Conservation (phyloP, 2,113 vertebrate genomes). For the Megaleporinus macrocephalus region DNA sequence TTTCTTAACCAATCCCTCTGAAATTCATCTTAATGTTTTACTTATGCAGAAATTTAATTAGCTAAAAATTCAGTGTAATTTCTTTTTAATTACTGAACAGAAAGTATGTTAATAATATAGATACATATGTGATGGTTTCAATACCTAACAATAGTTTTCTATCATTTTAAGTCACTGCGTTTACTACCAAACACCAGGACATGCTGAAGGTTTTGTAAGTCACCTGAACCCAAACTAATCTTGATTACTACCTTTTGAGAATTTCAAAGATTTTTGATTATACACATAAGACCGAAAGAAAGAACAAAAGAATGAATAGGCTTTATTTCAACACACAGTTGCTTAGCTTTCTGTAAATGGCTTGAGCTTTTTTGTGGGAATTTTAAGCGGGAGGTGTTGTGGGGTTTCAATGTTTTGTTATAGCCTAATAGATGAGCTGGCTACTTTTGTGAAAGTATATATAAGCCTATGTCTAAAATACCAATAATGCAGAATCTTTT, state of each 20-base stretch:
- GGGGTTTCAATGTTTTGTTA: conserved; percentile 28
- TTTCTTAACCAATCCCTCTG: no score
- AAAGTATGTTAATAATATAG: no score
- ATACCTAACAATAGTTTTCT: not conserved
- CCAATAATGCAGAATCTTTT: conserved; percentile 17
- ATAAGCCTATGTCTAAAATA: conserved; percentile 16
- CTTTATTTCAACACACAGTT: not conserved
- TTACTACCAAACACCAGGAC: not conserved
- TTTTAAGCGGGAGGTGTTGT: conserved; percentile 19
- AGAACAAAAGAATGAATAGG: not conserved
- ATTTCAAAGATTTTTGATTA: not conserved
- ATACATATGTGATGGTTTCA: conserved; percentile 21
- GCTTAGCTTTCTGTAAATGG: conserved; percentile 7
- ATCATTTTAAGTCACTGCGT: not conserved
- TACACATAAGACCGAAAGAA: not conserved
- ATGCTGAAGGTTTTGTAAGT: not conserved
- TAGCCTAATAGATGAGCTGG: not conserved
- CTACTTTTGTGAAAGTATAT: conserved; percentile 39
- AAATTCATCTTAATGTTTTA: no score
- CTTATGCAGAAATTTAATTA: no score
- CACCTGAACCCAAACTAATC: not conserved
- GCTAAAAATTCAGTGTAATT: no score
- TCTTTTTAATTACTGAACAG: no score
- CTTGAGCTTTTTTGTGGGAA: conserved; percentile 28
- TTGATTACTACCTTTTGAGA: not conserved